Conservation (phyloP, 30 jellyfish, hydroid and myxozoan genomes). For the Cassiopea andromeda region DNA sequence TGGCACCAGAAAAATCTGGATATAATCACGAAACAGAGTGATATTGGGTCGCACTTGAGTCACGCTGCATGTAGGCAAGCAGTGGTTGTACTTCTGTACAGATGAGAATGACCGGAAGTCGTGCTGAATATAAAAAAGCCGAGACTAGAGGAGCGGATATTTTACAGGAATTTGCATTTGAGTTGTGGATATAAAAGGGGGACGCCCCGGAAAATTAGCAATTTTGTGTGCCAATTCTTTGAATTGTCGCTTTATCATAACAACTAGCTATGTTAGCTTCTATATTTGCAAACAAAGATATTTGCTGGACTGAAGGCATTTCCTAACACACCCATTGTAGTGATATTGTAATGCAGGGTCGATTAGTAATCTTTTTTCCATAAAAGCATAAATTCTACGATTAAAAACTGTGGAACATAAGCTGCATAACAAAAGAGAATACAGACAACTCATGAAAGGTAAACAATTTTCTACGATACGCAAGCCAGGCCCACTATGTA, state of each 20-base stretch:
- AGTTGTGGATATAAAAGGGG: constrained; percentile 11
- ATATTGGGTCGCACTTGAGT: constrained; percentile 1
- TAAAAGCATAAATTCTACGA: no score
- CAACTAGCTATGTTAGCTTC: background rate
- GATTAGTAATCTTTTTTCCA: no score
- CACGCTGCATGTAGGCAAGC: background rate
- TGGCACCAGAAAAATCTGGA: background rate
- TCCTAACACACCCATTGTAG: no score
- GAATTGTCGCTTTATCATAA: background rate
- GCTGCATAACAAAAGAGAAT: no score
- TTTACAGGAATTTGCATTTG: constrained; percentile 53
- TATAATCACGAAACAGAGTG: background rate
- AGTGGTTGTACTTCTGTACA: constrained; percentile 24
- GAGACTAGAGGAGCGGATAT: constrained; percentile 53
- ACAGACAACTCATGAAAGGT: no score
- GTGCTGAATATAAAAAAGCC: constrained; percentile 5
- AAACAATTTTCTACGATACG: no score
- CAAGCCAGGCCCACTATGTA: no score
- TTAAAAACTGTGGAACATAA: no score
- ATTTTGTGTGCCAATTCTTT: background rate
- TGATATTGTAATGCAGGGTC: no score
- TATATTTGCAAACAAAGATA: background rate
- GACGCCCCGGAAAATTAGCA: constrained; percentile 50
- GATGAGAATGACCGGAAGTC: constrained; percentile 56
- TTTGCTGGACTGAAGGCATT: background rate